Conservation (phyloP, 2,797 vertebrate genomes). For the Microctenopoma stevenorrisi region DNA sequence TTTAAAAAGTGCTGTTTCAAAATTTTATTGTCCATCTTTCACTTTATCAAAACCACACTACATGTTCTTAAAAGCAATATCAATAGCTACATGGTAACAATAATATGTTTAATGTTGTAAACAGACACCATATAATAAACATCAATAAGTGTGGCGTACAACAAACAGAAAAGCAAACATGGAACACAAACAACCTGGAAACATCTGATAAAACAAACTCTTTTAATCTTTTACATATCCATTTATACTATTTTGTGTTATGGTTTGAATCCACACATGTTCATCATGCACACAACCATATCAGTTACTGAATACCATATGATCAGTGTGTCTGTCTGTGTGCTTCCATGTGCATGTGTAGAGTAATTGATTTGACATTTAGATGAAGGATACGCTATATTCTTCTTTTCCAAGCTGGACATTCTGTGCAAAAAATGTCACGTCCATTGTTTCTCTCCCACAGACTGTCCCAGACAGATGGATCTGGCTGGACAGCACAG, state of each 20-base stretch:
- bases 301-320: background rate
- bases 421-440: slow-evolving; percentile 36
- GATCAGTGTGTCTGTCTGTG: slow-evolving; percentile 4
- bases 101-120: background rate
- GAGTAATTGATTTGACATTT: slow-evolving; percentile 30
- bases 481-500: slow-evolving; percentile 68
- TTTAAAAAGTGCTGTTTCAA: too few relatives aligned
- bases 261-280: background rate
- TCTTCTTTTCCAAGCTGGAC: slow-evolving; percentile 27
- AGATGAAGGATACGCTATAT: slow-evolving; percentile 11
- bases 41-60: too few relatives aligned
- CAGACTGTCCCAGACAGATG: slow-evolving; percentile 75
- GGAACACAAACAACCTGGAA: too few relatives aligned
- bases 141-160: background rate
- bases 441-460: slow-evolving; percentile 29
- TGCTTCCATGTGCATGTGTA: background rate
- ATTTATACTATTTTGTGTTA: background rate
- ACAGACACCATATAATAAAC: background rate
- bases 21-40: too few relatives aligned
- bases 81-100: too few relatives aligned
- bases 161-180: too few relatives aligned
- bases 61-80: too few relatives aligned
- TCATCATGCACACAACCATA: too few relatives aligned
- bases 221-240: background rate
- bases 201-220: too few relatives aligned